Base-by-base conservation (phyloP, 37 sponge, comb jelly and placozoan genomes). In the Tethya wilhelma region DNA sequence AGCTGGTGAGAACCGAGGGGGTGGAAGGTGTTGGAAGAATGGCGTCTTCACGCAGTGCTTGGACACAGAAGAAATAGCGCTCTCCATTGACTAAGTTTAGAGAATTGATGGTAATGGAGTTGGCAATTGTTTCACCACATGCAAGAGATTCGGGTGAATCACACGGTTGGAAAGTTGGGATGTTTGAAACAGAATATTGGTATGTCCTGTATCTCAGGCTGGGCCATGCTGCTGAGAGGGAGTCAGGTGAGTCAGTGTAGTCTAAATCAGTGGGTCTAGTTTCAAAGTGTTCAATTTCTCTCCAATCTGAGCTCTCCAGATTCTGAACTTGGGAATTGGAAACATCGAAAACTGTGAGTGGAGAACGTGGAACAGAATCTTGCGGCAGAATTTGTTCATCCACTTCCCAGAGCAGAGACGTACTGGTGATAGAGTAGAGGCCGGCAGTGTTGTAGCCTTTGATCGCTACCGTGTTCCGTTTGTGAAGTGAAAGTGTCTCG, bases 171-270 rank as follows among this genome's bases (percentile, higher is more conserved):
- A 78, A 87, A 31, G 36, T 36, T 34, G 38, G 87, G 4, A 29
- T 69, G 43, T 25, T 31, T 14, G 92, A 83, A n/a, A 91, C 44
- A 4, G 92, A 91, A 38, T 84, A 91, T 43, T 55, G 0, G 62
- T 87, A 91, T 25, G 19, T 22, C n/a, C 19, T 67, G 66, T 79
- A 91, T 12, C 92, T 71, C 29, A 91, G 79, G 14, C 19, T 8
- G 9, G 92, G 84, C 92, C 92, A 91, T 2, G 64, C 68, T 45
- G 80, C 92, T 46, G 87, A 69, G n/a, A 91, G 74, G 5, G 78
- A 67, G 36, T 38, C 26, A 26, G 30, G 7, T 5, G 83, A 77
- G 12, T 38, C 11, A 1, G 79, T 53, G 56, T 91, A 86, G 42
- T 91, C 87, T 14, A 86, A 36, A 22, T 91, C 92, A 9, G 19